Conservation (phyloP, 1,140 invertebrate genomes). For the Bombus breviceps region DNA sequence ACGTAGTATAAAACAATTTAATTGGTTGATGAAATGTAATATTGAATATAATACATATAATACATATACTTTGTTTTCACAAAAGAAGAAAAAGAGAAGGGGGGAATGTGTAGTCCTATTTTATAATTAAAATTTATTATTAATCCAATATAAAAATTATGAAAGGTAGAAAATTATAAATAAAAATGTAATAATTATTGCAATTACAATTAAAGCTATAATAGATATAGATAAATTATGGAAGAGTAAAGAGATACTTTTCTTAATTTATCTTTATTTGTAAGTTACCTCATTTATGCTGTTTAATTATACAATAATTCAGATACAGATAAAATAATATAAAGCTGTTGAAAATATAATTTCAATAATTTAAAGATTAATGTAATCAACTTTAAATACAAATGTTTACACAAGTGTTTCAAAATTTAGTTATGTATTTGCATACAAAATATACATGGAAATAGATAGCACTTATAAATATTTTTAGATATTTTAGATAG, state of each 20-base stretch:
- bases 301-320: neutral
- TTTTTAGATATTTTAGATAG: neutral
- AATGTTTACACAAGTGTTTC: slow-evolving; percentile 53
- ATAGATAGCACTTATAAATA: neutral
- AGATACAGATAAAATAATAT: neutral
- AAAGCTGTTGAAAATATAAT: neutral
- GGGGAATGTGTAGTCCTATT: no score
- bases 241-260: no score
- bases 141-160: neutral
- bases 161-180: neutral
- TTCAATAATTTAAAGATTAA: neutral
- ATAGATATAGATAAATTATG: neutral
- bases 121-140: neutral
- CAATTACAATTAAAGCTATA: neutral
- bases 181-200: neutral
- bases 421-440: neutral
- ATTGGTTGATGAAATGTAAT: neutral
- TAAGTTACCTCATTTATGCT: no score
- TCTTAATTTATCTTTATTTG: no score
- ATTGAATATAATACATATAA: no score
- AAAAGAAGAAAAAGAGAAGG: no score
- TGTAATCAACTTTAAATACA: slow-evolving; percentile 29
- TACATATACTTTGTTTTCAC: no score
- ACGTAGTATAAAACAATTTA: neutral
- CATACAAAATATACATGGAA: neutral